A percentile compares a stretch with the other conserved stretches of the same genome.
phyloP scores from a whole-genome alignment of 1,140 invertebrate genomes.

The Akabosia matsudoensis region DNA sequence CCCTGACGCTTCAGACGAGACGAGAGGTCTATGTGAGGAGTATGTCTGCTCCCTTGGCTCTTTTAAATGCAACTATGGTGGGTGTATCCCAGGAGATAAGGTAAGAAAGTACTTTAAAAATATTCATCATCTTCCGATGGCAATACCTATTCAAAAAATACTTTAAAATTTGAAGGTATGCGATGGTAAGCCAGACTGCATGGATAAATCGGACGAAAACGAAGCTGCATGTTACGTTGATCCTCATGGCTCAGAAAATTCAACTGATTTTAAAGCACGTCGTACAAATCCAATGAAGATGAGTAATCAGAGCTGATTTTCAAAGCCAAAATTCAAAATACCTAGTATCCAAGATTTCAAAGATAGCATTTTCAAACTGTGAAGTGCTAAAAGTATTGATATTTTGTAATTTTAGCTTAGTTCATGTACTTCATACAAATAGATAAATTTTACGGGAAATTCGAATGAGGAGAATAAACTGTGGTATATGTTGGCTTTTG shows the following conservation, averaged over 20 bases:
- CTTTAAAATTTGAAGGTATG: slow-evolving; percentile 26
- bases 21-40: slow-evolving; percentile 33
- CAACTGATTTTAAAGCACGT: slow-evolving; percentile 14
- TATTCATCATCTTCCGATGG: no score
- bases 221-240: slow-evolving; percentile 27
- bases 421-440: no score
- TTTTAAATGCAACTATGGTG: slow-evolving; percentile 41
- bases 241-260: slow-evolving; percentile 9
- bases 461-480: no score
- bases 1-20: slow-evolving; percentile 33
- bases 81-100: slow-evolving; percentile 34
- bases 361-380: no score
- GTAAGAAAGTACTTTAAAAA: slow-evolving; percentile 4
- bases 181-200: slow-evolving; percentile 31
- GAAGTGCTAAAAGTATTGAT: no score
- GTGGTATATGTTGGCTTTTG: no score
- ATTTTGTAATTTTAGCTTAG: no score
- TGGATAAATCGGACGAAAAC: slow-evolving; percentile 36
- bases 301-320: no score
- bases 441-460: no score
- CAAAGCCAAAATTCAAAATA: no score
- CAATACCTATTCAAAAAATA: background rate
- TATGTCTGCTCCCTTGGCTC: slow-evolving; percentile 26
- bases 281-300: background rate
- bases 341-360: no score